These are phyloP conservation scores for Loris lydekkerianus DNA, from an alignment of 2,797 vertebrate genomes.

Conservation along the genomic window DNA sequence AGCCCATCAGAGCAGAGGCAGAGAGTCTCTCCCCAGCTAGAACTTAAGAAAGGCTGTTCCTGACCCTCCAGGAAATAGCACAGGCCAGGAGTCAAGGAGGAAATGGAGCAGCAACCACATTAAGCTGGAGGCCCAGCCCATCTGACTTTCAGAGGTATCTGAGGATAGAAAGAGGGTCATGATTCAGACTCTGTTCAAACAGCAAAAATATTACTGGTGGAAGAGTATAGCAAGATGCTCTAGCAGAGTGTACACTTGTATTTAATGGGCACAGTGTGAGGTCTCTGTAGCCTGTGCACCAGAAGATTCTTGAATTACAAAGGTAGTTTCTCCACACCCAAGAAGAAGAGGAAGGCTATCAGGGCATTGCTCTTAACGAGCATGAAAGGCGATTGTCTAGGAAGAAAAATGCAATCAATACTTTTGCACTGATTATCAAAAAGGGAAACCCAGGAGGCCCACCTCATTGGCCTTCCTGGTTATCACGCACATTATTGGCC, in stretches of 20 bases:
- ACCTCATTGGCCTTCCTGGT: not conserved
- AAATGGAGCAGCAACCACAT: not conserved
- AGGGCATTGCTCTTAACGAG: not conserved
- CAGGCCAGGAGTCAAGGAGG: not conserved
- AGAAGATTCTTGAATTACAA: not conserved
- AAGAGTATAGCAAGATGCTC: not conserved
- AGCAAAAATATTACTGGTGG: not conserved
- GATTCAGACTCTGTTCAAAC: not conserved
- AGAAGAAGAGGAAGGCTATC: not conserved
- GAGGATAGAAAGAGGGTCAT: not conserved
- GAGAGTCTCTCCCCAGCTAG: not conserved
- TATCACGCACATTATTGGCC: not conserved
- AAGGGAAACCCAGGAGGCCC: not conserved
- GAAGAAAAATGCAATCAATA: not conserved
- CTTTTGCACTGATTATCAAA: not conserved
- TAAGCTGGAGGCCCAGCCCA: not conserved
- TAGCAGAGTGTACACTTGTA: not conserved
- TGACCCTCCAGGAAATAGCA: not conserved
- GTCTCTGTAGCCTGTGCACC: not conserved
- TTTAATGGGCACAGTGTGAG: not conserved
- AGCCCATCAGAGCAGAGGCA: not conserved
- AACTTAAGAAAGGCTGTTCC: not conserved
- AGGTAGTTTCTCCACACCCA: not conserved
- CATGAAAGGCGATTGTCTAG: not conserved
- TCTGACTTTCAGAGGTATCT: not conserved